Percentiles rank a stretch among this genome's conserved stretches.
These are phyloP conservation scores for Mus musculus DNA, from an alignment of 2,113 vertebrate species.

Conservation along the genomic window GRCm39 chr5:149380001-149380500, in stretches of 20 bases:
- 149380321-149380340: conserved; percentile 73
- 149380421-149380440: conserved; percentile 83
- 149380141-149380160: background rate
- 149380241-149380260: background rate
- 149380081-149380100: background rate
- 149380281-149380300: conserved; percentile 83
- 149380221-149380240: background rate
- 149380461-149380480: too few relatives aligned
- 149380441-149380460: background rate
- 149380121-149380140: too few relatives aligned
- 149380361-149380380: conserved; percentile 82
- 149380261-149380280: conserved; percentile 13
- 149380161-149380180: fast-evolving
- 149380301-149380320: conserved; percentile 74
- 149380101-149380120: background rate
- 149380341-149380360: conserved; percentile 75
- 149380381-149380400: conserved; percentile 88
- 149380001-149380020: background rate
- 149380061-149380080: background rate
- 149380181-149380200: background rate
- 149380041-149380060: background rate
- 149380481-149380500: too few relatives aligned
- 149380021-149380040: background rate
- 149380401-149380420: conserved; percentile 86
- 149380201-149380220: fast-evolving